Conservation (phyloP, 2,888 invertebrate species). For the Aproaerema taeniolella region DNA sequence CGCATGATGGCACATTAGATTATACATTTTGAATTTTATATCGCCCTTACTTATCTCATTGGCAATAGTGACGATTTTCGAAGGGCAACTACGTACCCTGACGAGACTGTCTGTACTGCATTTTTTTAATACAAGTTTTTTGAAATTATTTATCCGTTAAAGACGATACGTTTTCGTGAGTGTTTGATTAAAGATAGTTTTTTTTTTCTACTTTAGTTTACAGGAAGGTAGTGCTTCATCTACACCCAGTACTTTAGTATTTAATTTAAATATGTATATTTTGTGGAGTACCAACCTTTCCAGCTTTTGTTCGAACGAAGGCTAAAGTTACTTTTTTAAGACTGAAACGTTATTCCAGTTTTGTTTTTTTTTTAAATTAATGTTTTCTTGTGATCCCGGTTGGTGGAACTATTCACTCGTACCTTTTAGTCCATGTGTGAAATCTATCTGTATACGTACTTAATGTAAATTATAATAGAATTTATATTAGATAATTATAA, state of each 20-base stretch:
- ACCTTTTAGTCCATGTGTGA: constrained; percentile 70
- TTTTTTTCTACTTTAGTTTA: too few species aligned
- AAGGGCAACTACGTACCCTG: too few species aligned
- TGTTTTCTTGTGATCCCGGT: constrained; percentile 41
- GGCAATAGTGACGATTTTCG: too few species aligned
- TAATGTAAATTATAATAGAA: constrained; percentile 75
- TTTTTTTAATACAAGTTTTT: too few species aligned
- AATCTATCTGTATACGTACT: constrained; percentile 77
- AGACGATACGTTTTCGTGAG: too few species aligned
- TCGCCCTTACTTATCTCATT: too few species aligned
- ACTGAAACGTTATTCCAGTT: constrained; percentile 72
- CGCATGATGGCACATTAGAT: too few species aligned
- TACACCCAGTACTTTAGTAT: constrained; percentile 57
- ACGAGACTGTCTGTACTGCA: too few species aligned
- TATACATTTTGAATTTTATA: too few species aligned
- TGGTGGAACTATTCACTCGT: constrained; percentile 53
- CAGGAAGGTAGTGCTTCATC: too few species aligned
- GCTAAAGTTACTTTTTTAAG: constrained; percentile 70
- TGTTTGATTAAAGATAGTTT: too few species aligned
- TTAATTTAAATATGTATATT: constrained; percentile 51
- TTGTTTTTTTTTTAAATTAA: constrained; percentile 57
- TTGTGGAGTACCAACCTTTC: constrained; percentile 35
- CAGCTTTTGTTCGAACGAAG: constrained; percentile 39
- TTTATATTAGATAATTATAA: constrained; percentile 75
- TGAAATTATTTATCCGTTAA: too few species aligned